A percentile compares a stretch with the other conserved stretches of the same genome.
phyloP scores from a whole-genome alignment of 1,140 invertebrate genomes.

The Carposina sasakii region DNA sequence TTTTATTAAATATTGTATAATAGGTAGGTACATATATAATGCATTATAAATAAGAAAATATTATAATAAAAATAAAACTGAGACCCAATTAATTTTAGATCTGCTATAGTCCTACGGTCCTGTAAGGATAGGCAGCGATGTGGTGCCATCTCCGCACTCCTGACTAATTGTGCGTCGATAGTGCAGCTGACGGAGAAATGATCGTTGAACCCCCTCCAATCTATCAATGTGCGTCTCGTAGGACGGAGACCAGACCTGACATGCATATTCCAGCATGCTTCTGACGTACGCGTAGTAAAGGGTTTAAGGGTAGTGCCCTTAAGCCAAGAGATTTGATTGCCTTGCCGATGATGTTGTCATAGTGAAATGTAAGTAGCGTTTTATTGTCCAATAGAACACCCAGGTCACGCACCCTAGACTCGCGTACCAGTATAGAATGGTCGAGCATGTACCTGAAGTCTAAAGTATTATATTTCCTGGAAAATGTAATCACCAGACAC shows the following conservation, averaged over 20 bases:
- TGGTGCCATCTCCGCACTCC: too few species aligned
- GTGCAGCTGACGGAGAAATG: neutral
- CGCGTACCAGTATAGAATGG: neutral
- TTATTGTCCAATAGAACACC: slow-evolving; percentile 4
- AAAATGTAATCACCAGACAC: neutral
- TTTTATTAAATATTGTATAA: too few species aligned
- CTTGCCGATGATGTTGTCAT: neutral
- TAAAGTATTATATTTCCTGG: slow-evolving; percentile 1
- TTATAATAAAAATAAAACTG: too few species aligned
- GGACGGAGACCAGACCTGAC: neutral
- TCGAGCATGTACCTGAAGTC: neutral
- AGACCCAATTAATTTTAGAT: too few species aligned
- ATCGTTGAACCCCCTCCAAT: neutral
- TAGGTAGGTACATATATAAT: too few species aligned
- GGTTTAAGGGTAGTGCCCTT: neutral
- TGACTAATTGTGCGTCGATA: too few species aligned
- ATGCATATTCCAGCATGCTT: slow-evolving; percentile 4
- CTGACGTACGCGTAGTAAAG: slow-evolving; percentile 4
- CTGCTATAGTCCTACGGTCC: too few species aligned
- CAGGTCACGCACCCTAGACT: slow-evolving; percentile 1
- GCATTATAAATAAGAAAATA: too few species aligned
- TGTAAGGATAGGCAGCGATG: too few species aligned
- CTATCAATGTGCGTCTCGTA: neutral
- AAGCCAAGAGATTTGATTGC: neutral
- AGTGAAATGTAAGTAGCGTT: neutral